These are phyloP conservation scores for Saguinus imperator DNA, from an alignment of 2,113 vertebrate species.

Conservation along the genomic window DNA sequence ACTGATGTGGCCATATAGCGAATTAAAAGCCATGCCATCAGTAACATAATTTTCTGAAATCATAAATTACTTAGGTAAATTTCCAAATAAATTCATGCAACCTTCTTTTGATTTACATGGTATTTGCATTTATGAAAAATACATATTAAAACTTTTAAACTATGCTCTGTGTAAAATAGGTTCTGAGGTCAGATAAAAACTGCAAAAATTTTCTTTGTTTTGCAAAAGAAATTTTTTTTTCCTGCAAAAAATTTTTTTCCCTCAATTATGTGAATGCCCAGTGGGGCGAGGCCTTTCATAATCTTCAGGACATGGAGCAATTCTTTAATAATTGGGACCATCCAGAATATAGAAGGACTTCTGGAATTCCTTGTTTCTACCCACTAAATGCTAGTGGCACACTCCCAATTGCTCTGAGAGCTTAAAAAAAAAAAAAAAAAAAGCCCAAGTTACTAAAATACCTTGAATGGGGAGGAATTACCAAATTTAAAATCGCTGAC, in stretches of 20 bases:
- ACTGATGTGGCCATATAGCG: background rate
- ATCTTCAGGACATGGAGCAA: background rate
- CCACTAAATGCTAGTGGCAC: background rate
- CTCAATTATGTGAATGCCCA: background rate
- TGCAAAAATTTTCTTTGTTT: too few species aligned
- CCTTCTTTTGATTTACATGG: background rate
- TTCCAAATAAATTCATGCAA: constrained; percentile 47
- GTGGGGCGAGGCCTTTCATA: background rate
- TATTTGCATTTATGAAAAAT: constrained; percentile 47
- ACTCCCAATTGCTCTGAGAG: background rate
- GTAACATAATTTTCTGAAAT: constrained; percentile 38
- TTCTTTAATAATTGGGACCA: background rate
- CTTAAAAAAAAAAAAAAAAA: background rate
- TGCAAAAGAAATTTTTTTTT: too few species aligned
- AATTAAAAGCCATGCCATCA: constrained; percentile 53
- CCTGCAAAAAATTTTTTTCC: too few species aligned
- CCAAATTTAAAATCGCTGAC: background rate
- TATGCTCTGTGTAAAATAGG: constrained; percentile 9
- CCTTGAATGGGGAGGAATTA: background rate
- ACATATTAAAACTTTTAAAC: background rate
- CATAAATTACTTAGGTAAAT: constrained; percentile 20
- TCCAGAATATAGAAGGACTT: background rate
- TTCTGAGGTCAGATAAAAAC: background rate
- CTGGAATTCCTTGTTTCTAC: background rate
- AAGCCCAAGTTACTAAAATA: background rate